A percentile compares a stretch with the other conserved stretches of the same genome.
Evolutionary conservation across 2,888 invertebrate species (phyloP).

Genomic region (Catocala nupta): DNA sequence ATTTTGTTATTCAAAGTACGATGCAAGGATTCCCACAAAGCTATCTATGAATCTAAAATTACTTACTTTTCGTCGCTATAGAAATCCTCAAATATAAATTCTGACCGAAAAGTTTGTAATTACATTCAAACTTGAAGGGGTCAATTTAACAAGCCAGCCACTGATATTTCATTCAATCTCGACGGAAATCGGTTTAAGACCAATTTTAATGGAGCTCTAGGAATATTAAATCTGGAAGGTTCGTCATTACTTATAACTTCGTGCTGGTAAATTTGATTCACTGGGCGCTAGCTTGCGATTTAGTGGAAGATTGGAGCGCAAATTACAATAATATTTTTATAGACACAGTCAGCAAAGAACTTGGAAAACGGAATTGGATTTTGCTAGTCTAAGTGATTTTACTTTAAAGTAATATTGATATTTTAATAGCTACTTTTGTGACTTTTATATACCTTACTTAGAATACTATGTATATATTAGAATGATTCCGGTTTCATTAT

Average conservation of each 20-base stretch:
- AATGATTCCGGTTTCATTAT: no score
- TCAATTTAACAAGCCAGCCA: constrained; percentile 20
- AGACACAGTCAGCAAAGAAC: constrained; percentile 1
- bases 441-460: no score
- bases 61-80: constrained; percentile 5
- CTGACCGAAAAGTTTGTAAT: constrained; percentile 26
- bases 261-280: constrained; percentile 48
- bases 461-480: no score
- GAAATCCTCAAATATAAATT: constrained; percentile 22
- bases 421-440: no score
- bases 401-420: no score
- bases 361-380: background rate
- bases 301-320: constrained; percentile 29
- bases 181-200: constrained; percentile 30
- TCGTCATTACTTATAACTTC: constrained; percentile 22
- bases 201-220: constrained; percentile 34
- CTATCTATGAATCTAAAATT: background rate
- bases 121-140: constrained; percentile 31
- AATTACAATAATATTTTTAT: constrained; percentile 20
- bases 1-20: no score
- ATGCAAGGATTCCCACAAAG: no score
- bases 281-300: constrained; percentile 24
- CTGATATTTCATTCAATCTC: constrained; percentile 22
- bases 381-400: no score
- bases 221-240: constrained; percentile 45